Conservation (phyloP, 2,888 invertebrate species). For the Nemapogon koenigi region DNA sequence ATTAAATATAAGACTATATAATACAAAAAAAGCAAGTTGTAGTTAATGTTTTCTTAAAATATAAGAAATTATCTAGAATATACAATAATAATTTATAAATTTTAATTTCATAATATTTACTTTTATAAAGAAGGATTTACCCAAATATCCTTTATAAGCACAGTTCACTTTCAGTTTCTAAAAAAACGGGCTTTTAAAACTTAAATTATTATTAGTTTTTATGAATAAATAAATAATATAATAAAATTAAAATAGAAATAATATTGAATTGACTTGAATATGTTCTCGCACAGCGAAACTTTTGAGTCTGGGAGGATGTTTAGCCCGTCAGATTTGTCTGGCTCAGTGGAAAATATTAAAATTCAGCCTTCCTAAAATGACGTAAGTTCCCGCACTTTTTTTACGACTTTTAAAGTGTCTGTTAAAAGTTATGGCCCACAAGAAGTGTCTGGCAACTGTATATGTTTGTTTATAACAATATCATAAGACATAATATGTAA, state of each 20-base stretch:
- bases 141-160: background rate
- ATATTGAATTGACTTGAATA: background rate
- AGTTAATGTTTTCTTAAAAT: too few relatives aligned
- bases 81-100: slow-evolving; percentile 4
- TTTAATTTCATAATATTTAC: slow-evolving; percentile 4
- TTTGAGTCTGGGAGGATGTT: too few relatives aligned
- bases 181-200: background rate
- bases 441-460: too few relatives aligned
- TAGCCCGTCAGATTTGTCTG: too few relatives aligned
- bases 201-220: background rate
- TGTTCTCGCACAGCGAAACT: background rate
- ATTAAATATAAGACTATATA: too few relatives aligned
- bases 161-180: background rate
- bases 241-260: background rate
- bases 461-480: too few relatives aligned
- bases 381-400: background rate
- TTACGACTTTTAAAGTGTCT: too few relatives aligned
- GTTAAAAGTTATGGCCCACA: too few relatives aligned
- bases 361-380: too few relatives aligned
- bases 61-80: too few relatives aligned
- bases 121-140: background rate
- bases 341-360: too few relatives aligned
- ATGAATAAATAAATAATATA: background rate
- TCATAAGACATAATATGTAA: background rate
- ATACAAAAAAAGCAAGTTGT: too few relatives aligned